Evolutionary conservation across 92 coral and sea anemone genomes (phyloP).

Genomic region (Palythoa grandiflora): DNA sequence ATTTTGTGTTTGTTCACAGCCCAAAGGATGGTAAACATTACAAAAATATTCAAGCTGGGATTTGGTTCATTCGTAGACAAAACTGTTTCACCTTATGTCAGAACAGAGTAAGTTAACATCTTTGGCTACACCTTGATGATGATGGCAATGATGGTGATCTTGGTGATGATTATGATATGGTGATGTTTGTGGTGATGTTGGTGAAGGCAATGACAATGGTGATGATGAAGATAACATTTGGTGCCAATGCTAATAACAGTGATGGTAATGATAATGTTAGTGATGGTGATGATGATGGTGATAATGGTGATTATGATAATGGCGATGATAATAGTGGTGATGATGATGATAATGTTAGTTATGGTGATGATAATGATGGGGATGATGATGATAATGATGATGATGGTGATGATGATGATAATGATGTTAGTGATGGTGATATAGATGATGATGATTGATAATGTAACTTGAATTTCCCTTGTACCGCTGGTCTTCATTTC

Average conservation of each 20-base stretch:
- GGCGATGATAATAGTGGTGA: not conserved
- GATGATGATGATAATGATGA: not conserved
- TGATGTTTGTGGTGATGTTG: not conserved
- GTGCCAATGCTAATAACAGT: not conserved
- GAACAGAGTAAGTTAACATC: constrained; percentile 54
- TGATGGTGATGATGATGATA: no score
- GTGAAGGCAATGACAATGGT: not conserved
- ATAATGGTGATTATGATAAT: not conserved
- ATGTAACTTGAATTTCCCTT: no score
- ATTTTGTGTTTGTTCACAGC: not conserved
- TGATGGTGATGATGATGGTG: not conserved
- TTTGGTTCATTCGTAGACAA: constrained; percentile 67
- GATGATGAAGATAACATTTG: not conserved
- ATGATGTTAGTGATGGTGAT: not conserved
- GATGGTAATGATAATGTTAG: not conserved
- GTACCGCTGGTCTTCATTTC: no score
- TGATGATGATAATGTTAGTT: no score
- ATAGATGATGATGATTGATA: not conserved
- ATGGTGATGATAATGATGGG: not conserved
- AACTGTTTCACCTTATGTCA: constrained; percentile 45
- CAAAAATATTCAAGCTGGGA: constrained; percentile 52
- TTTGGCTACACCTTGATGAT: not conserved
- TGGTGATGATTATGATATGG: not conserved
- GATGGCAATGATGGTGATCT: not conserved
- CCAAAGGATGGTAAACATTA: constrained; percentile 35